Evolutionary conservation across 2,888 invertebrate genomes (phyloP).

Genomic region (Idaea biselata): DNA sequence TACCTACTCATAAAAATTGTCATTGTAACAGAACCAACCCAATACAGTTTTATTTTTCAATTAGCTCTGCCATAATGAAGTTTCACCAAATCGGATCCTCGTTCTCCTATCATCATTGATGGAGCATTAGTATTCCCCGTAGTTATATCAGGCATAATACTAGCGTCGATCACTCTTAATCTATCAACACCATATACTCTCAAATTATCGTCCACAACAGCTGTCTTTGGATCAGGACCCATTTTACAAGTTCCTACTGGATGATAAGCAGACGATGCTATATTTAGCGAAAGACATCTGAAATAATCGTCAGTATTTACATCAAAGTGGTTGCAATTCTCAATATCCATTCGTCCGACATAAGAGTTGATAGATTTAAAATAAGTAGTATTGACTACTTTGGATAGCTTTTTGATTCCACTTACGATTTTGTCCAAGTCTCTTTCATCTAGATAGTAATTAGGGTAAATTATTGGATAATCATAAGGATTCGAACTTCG

Average conservation of each 20-base stretch:
- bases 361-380: conserved; percentile 46
- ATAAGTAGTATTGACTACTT: conserved; percentile 42
- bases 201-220: conserved; percentile 77
- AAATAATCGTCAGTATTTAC: conserved; percentile 49
- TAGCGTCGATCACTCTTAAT: conserved; percentile 86
- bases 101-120: conserved; percentile 89
- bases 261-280: conserved; percentile 79
- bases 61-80: too few species aligned
- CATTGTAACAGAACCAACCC: too few species aligned
- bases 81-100: conserved; percentile 87
- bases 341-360: conserved; percentile 43
- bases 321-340: conserved; percentile 40
- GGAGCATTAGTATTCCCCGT: conserved; percentile 91
- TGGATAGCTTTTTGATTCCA: conserved; percentile 38
- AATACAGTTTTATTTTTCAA: too few species aligned
- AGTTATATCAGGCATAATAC: conserved; percentile 87
- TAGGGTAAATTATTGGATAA: conserved; percentile 81
- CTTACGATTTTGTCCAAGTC: conserved; percentile 64
- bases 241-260: conserved; percentile 84
- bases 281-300: conserved; percentile 71
- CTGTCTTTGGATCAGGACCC: conserved; percentile 62
- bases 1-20: too few species aligned
- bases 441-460: conserved; percentile 80
- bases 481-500: conserved; percentile 78
- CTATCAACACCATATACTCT: conserved; percentile 83